These are phyloP conservation scores for Volucella bombylans DNA, from an alignment of 2,888 invertebrate genomes.

Conservation along the genomic window DNA sequence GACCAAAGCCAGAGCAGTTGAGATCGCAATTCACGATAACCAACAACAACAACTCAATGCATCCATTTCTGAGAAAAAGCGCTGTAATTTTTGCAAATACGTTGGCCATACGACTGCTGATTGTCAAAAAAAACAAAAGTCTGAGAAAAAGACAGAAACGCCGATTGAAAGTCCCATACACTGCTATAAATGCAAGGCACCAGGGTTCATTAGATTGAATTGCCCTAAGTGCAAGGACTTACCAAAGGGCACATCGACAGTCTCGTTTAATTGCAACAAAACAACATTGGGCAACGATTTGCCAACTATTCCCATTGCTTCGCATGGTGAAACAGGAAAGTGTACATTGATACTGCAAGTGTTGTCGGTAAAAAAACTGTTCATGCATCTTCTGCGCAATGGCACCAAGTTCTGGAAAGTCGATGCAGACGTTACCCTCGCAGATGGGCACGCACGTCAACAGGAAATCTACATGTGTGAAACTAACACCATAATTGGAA, in stretches of 20 bases:
- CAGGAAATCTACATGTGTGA: conserved; percentile 30
- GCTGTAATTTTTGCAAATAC: conserved; percentile 25
- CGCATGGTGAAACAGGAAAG: conserved; percentile 22
- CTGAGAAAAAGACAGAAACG: neutral
- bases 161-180: neutral
- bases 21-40: too few relatives aligned
- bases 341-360: conserved; percentile 9
- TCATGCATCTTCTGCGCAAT: conserved; percentile 24
- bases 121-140: neutral
- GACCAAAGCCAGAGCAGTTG: conserved; percentile 15
- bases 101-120: conserved; percentile 4
- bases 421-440: conserved; percentile 15
- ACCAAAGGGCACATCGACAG: too few relatives aligned
- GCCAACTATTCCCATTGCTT: conserved; percentile 4
- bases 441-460: conserved; percentile 4
- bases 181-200: too few relatives aligned
- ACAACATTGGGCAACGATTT: conserved; percentile 8
- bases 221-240: too few relatives aligned
- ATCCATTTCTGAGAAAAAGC: neutral
- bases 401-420: conserved; percentile 15
- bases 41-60: neutral
- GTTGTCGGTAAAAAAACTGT: neutral
- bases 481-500: conserved; percentile 18
- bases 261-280: conserved; percentile 30
- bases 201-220: too few relatives aligned